Percentiles rank a stretch among this genome's conserved stretches.
These are phyloP conservation scores for Hypsopygia costalis DNA, from an alignment of 2,888 invertebrate genomes.

Conservation along the genomic window DNA sequence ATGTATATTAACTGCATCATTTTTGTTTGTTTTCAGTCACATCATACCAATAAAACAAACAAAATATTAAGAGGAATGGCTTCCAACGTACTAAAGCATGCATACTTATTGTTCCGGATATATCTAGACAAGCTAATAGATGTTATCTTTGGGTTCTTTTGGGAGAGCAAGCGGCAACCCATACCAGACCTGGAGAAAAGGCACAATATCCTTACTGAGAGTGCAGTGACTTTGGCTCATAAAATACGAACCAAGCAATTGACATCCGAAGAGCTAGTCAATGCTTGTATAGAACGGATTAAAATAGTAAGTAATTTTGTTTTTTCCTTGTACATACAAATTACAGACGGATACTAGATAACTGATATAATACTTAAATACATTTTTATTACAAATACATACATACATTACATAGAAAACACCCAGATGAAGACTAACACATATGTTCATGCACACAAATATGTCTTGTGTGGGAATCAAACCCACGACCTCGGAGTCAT, in stretches of 20 bases:
- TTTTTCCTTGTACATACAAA: no score
- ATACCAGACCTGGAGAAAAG: constrained; percentile 56
- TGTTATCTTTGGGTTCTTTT: constrained; percentile 48
- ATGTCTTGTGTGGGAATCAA: no score
- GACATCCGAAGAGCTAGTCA: constrained; percentile 85
- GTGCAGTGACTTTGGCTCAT: constrained; percentile 83
- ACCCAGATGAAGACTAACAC: no score
- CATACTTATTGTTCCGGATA: constrained; percentile 47
- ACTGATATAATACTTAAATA: no score
- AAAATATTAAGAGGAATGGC: constrained; percentile 57
- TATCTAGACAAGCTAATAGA: constrained; percentile 58
- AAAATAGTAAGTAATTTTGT: constrained; percentile 77
- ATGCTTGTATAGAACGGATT: constrained; percentile 88
- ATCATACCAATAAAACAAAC: constrained; percentile 44
- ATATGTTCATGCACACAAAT: no score
- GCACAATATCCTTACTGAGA: constrained; percentile 69
- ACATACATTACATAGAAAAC: no score
- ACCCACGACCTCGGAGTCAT: no score
- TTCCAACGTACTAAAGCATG: constrained; percentile 46
- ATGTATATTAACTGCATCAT: no score
- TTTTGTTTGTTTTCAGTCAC: constrained; percentile 36
- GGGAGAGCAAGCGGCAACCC: constrained; percentile 44
- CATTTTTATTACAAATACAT: no score
- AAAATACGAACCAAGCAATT: constrained; percentile 83
- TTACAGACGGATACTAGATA: no score